Conservation (phyloP, 2,888 invertebrate genomes). For the Parnassius glacialis region DNA sequence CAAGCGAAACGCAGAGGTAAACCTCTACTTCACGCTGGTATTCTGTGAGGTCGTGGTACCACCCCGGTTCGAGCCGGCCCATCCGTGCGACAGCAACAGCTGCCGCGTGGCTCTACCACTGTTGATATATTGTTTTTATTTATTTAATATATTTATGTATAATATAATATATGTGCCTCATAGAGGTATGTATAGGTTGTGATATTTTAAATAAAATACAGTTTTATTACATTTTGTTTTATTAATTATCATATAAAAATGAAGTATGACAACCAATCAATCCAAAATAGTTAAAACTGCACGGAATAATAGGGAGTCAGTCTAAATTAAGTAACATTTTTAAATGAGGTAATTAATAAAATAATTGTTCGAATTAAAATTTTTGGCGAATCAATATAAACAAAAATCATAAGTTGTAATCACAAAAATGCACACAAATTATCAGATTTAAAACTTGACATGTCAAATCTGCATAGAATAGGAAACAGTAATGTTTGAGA, state of each 20-base stretch:
- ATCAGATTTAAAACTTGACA: too few relatives aligned
- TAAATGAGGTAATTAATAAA: slow-evolving; percentile 10
- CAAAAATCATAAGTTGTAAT: too few relatives aligned
- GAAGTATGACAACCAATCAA: slow-evolving; percentile 15
- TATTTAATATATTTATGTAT: neutral
- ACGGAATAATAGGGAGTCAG: slow-evolving; percentile 2
- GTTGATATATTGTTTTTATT: too few relatives aligned
- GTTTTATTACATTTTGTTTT: slow-evolving; percentile 19
- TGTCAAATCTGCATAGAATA: neutral
- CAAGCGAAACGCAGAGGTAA: too few relatives aligned
- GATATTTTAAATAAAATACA: slow-evolving; percentile 22
- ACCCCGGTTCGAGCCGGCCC: too few relatives aligned
- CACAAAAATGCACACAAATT: too few relatives aligned
- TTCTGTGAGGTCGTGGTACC: too few relatives aligned
- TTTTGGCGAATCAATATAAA: neutral
- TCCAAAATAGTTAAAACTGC: slow-evolving; percentile 8
- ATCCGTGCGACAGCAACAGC: too few relatives aligned
- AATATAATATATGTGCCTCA: neutral
- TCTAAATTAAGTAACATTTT: neutral
- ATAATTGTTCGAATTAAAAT: slow-evolving; percentile 7
- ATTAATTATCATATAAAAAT: slow-evolving; percentile 29
- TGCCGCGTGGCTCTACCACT: too few relatives aligned
- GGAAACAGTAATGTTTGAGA: neutral
- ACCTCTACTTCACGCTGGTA: too few relatives aligned
- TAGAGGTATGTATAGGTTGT: neutral